phyloP scores from a whole-genome alignment of 2,888 invertebrate species.

The Zygothrica quintamaculata region DNA sequence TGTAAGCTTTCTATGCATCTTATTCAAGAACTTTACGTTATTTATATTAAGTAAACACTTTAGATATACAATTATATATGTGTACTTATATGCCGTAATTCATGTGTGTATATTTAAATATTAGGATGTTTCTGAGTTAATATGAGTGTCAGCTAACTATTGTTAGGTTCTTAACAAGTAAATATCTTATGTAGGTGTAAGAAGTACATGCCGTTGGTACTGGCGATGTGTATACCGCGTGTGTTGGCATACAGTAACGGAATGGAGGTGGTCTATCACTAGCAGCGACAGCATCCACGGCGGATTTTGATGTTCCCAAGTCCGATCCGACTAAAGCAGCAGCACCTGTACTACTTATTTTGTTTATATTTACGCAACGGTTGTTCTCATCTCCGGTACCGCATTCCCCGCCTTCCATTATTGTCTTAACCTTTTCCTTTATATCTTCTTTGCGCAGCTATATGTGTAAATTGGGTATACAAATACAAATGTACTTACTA shows the following conservation, averaged over 20 bases:
- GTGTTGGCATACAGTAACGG: conserved; percentile 87
- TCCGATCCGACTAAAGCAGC: conserved; percentile 32
- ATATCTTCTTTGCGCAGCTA: conserved; percentile 82
- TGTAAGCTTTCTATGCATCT: no score
- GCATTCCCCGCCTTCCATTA: conserved; percentile 58
- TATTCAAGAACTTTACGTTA: no score
- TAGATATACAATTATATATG: no score
- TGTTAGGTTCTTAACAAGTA: conserved; percentile 5
- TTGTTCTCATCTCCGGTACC: conserved; percentile 50
- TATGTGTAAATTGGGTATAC: conserved; percentile 54
- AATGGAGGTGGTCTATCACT: conserved; percentile 83
- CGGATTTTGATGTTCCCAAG: conserved; percentile 29
- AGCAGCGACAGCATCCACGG: conserved; percentile 48
- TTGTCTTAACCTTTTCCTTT: conserved; percentile 74
- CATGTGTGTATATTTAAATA: conserved; percentile 1
- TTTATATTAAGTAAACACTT: no score
- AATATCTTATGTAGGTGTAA: no score
- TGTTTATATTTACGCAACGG: conserved; percentile 34
- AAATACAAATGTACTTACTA: conserved; percentile 37
- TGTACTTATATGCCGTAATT: conserved; percentile 4
- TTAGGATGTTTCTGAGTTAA: background rate
- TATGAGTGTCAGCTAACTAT: background rate
- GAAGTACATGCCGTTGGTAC: conserved; percentile 87
- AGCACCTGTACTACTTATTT: conserved; percentile 18
- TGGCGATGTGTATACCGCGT: conserved; percentile 87